Percentiles rank a stretch among this genome's conserved stretches.
phyloP scores from a whole-genome alignment of 2,888 invertebrate species.

The Rotaria socialis region DNA sequence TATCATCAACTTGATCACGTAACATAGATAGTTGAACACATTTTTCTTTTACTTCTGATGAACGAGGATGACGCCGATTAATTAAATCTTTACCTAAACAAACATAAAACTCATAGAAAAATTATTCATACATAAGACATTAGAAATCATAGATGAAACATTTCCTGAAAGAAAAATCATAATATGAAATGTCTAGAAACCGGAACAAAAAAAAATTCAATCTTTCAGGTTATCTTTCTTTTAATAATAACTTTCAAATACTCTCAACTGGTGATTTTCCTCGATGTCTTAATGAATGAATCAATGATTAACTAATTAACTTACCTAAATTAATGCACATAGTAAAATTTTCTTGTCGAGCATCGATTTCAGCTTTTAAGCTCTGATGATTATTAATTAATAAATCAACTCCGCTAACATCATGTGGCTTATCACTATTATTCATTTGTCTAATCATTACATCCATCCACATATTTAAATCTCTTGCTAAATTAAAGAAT shows the following conservation, averaged over 20 bases:
- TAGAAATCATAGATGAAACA: background rate
- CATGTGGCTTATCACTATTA: slow-evolving; percentile 92
- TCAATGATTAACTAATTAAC: background rate
- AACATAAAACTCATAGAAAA: too few relatives aligned
- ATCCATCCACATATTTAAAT: slow-evolving; percentile 97
- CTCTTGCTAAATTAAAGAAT: slow-evolving; percentile 96
- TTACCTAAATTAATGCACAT: slow-evolving; percentile 78
- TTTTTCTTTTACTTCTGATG: slow-evolving; percentile 82
- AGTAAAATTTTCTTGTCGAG: slow-evolving; percentile 92
- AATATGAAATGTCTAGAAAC: too few relatives aligned
- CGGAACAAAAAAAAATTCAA: too few relatives aligned
- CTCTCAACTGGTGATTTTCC: too few relatives aligned
- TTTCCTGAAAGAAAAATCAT: too few relatives aligned
- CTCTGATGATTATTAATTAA: slow-evolving; percentile 99
- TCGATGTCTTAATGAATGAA: too few relatives aligned
- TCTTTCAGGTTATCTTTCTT: too few relatives aligned
- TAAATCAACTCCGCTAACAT: slow-evolving; percentile 93
- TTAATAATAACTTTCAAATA: too few relatives aligned
- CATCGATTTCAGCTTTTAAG: slow-evolving; percentile 95
- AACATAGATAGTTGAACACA: slow-evolving; percentile 83
- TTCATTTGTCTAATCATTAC: slow-evolving; percentile 97
- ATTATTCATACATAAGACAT: too few relatives aligned
- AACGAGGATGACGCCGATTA: slow-evolving; percentile 32
- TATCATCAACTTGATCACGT: slow-evolving; percentile 67
- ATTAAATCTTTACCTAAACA: slow-evolving; percentile 50